A percentile compares a stretch with the other conserved stretches of the same genome.
Evolutionary conservation across 2,797 vertebrate species (phyloP).

Genomic region (Emydoidea blandingii): DNA sequence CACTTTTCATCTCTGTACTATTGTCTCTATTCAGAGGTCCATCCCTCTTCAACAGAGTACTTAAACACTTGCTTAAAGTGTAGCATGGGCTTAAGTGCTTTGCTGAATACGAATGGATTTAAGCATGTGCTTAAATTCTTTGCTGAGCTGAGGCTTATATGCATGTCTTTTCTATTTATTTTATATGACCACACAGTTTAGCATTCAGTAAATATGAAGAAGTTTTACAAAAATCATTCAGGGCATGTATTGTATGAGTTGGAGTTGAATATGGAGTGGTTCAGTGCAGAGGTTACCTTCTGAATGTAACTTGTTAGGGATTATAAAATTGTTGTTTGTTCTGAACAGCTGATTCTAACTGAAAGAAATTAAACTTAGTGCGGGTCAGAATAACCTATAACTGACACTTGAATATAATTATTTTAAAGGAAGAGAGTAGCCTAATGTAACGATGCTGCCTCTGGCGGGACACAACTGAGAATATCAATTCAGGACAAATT

Average conservation of each 20-base stretch:
- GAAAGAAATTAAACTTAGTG: not conserved
- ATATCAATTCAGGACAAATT: too few relatives aligned
- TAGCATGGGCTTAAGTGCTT: accelerated
- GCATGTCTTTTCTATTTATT: not conserved
- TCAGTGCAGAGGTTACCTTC: not conserved
- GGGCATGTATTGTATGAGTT: not conserved
- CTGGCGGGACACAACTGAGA: too few relatives aligned
- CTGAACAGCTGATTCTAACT: not conserved
- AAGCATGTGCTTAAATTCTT: not conserved
- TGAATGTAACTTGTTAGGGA: not conserved
- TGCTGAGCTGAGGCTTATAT: accelerated
- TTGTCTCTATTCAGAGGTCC: not conserved
- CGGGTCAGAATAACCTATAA: not conserved
- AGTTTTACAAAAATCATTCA: not conserved
- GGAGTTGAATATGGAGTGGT: not conserved
- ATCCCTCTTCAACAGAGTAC: not conserved
- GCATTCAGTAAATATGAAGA: not conserved
- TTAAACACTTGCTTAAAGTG: accelerated
- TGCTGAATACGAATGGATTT: accelerated
- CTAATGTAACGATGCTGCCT: not conserved
- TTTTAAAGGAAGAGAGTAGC: not conserved
- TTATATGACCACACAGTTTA: not conserved
- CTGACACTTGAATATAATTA: not conserved
- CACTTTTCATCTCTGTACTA: not conserved
- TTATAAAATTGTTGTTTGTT: not conserved